Conservation (phyloP, 2,797 vertebrate genomes). For the Leptoclinus maculatus region DNA sequence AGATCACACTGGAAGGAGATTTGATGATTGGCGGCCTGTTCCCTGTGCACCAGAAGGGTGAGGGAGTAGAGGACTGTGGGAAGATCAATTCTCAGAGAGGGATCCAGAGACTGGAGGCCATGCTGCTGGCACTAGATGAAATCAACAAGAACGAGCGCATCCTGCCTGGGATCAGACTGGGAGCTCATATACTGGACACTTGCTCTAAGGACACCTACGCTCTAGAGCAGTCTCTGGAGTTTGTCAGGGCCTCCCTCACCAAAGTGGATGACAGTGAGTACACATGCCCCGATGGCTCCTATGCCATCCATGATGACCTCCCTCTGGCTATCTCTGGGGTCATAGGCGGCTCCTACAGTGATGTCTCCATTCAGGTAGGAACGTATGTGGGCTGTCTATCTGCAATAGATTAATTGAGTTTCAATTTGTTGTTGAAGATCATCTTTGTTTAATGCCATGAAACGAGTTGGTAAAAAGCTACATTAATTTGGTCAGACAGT, state of each 20-base stretch:
- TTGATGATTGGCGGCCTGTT: constrained; percentile 97
- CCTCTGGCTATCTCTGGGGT: constrained; percentile 96
- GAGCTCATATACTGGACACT: constrained; percentile 96
- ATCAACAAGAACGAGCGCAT: constrained; percentile 93
- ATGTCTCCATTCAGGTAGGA: constrained; percentile 97
- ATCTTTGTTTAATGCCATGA: constrained; percentile 3
- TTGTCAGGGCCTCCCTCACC: constrained; percentile 96
- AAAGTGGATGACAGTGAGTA: constrained; percentile 95
- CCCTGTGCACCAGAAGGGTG: constrained; percentile 96
- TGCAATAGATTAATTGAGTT: not conserved
- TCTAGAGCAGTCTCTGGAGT: constrained; percentile 97
- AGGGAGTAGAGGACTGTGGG: constrained; percentile 91
- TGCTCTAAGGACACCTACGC: constrained; percentile 99
- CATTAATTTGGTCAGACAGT: constrained; percentile 13
- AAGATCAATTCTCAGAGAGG: constrained; percentile 97
- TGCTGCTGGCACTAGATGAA: constrained; percentile 95
- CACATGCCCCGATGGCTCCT: constrained; percentile 96
- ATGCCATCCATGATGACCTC: constrained; percentile 92
- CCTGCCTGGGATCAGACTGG: constrained; percentile 92
- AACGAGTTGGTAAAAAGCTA: constrained; percentile 25
- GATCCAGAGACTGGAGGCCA: constrained; percentile 98
- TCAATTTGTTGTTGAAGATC: not conserved
- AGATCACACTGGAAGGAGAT: constrained; percentile 95
- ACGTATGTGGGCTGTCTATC: not conserved
- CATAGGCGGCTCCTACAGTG: constrained; percentile 98